A percentile compares a stretch with the other conserved stretches of the same genome.
Evolutionary conservation across 2,888 invertebrate species (phyloP).

Genomic region (Cataglyphis albicans): DNA sequence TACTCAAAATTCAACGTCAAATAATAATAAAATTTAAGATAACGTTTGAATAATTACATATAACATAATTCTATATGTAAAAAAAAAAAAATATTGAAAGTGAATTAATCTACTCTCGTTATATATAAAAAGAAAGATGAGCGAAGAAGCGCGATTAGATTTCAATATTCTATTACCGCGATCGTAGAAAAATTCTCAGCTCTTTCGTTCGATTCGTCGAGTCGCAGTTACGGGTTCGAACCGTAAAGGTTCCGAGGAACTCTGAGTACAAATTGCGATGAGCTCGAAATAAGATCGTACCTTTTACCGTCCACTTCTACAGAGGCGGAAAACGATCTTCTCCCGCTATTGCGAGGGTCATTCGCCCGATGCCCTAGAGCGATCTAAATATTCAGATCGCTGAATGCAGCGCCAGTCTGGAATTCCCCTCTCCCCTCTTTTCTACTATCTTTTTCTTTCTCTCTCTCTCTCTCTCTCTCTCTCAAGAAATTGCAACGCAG

Average conservation of each 20-base stretch:
- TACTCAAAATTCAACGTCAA: conserved; percentile 13
- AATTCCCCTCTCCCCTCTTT: neutral
- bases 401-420: conserved; percentile 20
- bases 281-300: conserved; percentile 62
- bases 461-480: neutral
- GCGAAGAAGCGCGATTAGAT: neutral
- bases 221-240: neutral
- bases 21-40: conserved; percentile 2
- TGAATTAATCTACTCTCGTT: neutral
- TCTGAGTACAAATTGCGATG: conserved; percentile 42
- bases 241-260: conserved; percentile 19
- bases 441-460: neutral
- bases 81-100: neutral
- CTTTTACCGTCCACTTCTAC: conserved; percentile 50
- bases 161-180: conserved; percentile 12
- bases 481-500: conserved; percentile 60
- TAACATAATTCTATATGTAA: neutral
- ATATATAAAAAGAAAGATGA: neutral
- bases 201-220: conserved; percentile 31
- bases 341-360: conserved; percentile 55
- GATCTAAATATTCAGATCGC: conserved; percentile 79
- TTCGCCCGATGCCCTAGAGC: conserved; percentile 64
- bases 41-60: neutral
- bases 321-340: conserved; percentile 65
- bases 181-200: conserved; percentile 11